These are phyloP conservation scores for Lepidotrigona ventralis DNA, from an alignment of 1,140 invertebrate species.

Conservation along the genomic window DNA sequence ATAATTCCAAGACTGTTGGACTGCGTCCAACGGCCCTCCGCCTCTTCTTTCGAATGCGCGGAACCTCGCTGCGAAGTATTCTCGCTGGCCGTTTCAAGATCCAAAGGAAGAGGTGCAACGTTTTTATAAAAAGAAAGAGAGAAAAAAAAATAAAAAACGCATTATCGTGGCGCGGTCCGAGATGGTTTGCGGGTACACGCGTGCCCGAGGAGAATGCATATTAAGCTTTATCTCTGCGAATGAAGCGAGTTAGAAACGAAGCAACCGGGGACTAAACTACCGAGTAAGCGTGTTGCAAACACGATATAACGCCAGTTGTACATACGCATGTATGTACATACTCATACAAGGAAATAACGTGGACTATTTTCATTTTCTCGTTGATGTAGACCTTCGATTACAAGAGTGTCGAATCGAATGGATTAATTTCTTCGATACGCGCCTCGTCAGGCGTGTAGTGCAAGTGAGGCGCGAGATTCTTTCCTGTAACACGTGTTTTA, in stretches of 20 bases:
- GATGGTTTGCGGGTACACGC: too few species aligned
- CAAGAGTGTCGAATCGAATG: background rate
- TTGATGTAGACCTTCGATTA: background rate
- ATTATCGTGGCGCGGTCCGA: background rate
- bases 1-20: conserved; percentile 75
- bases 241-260: background rate
- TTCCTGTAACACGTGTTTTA: too few species aligned
- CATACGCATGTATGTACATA: background rate
- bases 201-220: conserved; percentile 16
- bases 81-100: conserved; percentile 51
- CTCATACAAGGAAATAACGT: background rate
- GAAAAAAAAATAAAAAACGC: background rate
- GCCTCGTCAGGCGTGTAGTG: too few species aligned
- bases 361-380: background rate
- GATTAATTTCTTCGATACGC: background rate
- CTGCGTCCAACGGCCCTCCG: conserved; percentile 66
- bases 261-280: background rate
- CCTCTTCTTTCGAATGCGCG: conserved; percentile 54
- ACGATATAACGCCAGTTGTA: background rate
- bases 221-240: conserved; percentile 18
- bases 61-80: conserved; percentile 57
- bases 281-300: background rate
- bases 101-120: conserved; percentile 25
- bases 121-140: background rate
- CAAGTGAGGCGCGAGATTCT: too few species aligned